Evolutionary conservation across 2,113 vertebrate species (phyloP), one percentile per base, ranked within the genome.

Genomic region (Synodontis membranacea): DNA sequence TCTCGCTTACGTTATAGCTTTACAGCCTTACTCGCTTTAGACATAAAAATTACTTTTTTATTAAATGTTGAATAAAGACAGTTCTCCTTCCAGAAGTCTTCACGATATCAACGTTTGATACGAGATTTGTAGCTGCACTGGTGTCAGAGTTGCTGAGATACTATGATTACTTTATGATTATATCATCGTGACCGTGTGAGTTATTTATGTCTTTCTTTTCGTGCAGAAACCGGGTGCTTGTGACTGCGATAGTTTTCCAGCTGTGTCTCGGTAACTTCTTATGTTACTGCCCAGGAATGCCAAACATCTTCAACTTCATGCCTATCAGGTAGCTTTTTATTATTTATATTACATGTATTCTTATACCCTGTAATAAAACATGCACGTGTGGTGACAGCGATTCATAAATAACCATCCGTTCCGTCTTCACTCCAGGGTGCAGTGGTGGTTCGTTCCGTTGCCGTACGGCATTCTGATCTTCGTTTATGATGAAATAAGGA

Each of bases 241-340:
- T 97, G 58, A 80, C 91, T 0, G 96, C 96, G 86, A 97, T 97
- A 10, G 91, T 97, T 19, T 97, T 97, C 94, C 96, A 97, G 93
- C 88, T 97, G 31, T 94, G 91, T 66, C 91, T 97, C 0, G 96
- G 96, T 89, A 96, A 95, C 91, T 95, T 97, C 92, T 94, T 97
- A 17, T 97, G 96, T 75, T 97, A 97, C 92, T 97, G 96, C 89
- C 96, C 96, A 0, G 96, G 96, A 0, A 97, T 97, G 96, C 96
- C 96, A 50, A 96, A 97, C 75, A 96, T 97, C 90, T 97, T 97
- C 91, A 97, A 97, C 92, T 97, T 97, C 91, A 97, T 97, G 96
- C 96, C 96, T 11, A 96, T 97, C 81, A 94, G 96, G 96, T 97
- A 92, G 92, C 31, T 50, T 46, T 50, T 50, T 31, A 19, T 34